Evolutionary conservation across 2,113 vertebrate species (phyloP).

Genomic region (Indri indri): DNA sequence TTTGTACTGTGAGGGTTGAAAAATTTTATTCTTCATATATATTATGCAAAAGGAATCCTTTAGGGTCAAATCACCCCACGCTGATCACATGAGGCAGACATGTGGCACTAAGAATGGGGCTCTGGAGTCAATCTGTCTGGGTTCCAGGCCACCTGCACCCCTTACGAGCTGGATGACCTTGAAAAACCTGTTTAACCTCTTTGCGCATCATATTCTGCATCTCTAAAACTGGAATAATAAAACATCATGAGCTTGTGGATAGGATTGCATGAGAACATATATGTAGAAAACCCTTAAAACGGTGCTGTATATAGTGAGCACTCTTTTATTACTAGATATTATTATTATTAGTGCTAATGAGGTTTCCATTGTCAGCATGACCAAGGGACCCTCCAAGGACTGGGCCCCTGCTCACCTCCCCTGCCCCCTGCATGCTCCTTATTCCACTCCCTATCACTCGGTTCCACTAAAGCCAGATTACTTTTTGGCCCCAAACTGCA

Average conservation of each 20-base stretch:
- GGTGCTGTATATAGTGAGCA: background rate
- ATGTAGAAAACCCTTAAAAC: background rate
- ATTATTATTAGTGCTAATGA: background rate
- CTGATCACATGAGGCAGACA: background rate
- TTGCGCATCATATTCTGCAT: background rate
- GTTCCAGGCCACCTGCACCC: background rate
- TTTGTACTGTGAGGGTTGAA: background rate
- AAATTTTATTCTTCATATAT: background rate
- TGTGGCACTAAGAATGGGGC: background rate
- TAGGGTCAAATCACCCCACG: fast-evolving
- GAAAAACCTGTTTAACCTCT: background rate
- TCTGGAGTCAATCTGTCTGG: background rate
- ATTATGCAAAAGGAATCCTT: background rate
- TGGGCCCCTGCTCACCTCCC: background rate
- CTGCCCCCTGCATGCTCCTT: background rate
- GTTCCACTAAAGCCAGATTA: background rate
- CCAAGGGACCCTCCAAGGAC: background rate
- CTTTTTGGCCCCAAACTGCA: background rate
- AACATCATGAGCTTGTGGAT: background rate
- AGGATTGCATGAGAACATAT: background rate
- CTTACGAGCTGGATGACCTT: background rate
- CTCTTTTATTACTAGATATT: background rate
- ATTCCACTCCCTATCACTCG: background rate
- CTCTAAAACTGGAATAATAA: background rate
- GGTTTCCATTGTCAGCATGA: background rate